Percentiles rank a stretch among this genome's conserved stretches.
Evolutionary conservation across 2,113 vertebrate species (phyloP).

Genomic region (Dicrurus megarhynchus): DNA sequence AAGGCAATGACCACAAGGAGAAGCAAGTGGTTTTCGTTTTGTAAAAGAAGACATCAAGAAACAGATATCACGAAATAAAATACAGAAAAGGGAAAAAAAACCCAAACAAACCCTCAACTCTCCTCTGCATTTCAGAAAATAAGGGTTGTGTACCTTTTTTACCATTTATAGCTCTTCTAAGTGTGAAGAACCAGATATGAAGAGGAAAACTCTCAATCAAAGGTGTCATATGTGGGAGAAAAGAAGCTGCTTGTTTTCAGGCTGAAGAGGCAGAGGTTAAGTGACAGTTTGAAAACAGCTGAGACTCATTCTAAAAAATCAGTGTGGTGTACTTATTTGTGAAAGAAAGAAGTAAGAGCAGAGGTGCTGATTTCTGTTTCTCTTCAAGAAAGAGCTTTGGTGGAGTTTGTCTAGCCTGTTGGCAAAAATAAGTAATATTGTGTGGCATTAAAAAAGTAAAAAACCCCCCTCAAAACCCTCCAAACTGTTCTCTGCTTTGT

Average conservation of each 20-base stretch:
- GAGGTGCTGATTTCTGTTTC: background rate
- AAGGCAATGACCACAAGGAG: background rate
- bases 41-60: background rate
- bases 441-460: background rate
- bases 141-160: background rate
- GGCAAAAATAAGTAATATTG: background rate
- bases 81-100: background rate
- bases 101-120: background rate
- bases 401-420: background rate
- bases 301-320: background rate
- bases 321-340: background rate
- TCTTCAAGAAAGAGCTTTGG: background rate
- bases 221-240: background rate
- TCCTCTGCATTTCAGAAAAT: background rate
- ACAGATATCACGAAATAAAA: background rate
- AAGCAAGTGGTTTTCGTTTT: background rate
- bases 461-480: accelerated
- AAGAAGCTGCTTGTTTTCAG: slow-evolving; percentile 12
- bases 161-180: background rate
- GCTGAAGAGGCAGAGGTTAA: slow-evolving; percentile 7
- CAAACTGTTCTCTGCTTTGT: background rate
- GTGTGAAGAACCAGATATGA: background rate
- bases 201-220: slow-evolving; percentile 7
- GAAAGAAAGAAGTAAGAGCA: background rate
- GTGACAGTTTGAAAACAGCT: background rate